Conservation (phyloP, 2,888 invertebrate genomes). For the Chrysolina oricalcia region DNA sequence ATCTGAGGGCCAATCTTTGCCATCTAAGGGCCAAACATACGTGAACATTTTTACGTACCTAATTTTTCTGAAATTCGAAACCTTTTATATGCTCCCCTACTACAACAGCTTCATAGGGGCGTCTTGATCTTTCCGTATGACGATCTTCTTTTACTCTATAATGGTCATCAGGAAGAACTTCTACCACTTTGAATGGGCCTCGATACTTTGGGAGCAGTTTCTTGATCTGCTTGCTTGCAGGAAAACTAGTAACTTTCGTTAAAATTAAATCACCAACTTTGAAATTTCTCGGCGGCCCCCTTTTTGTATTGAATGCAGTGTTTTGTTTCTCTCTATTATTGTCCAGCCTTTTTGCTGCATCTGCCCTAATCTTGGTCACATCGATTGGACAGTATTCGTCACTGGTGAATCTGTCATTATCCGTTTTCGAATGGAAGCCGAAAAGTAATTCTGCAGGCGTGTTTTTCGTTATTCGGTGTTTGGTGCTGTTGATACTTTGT, state of each 20-base stretch:
- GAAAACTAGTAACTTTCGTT: slow-evolving; percentile 42
- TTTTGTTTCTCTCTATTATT: slow-evolving; percentile 34
- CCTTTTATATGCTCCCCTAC: background rate
- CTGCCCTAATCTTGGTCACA: slow-evolving; percentile 39
- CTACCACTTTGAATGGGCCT: slow-evolving; percentile 35
- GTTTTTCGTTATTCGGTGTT: slow-evolving; percentile 45
- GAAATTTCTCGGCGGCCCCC: slow-evolving; percentile 24
- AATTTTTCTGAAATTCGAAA: background rate
- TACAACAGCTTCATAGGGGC: slow-evolving; percentile 21
- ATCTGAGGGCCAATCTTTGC: background rate
- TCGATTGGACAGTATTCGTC: slow-evolving; percentile 38
- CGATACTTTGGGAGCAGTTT: slow-evolving; percentile 42
- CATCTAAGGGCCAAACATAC: background rate
- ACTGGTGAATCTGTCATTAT: slow-evolving; percentile 31
- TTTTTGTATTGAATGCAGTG: slow-evolving; percentile 36
- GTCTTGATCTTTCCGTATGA: slow-evolving; percentile 19
- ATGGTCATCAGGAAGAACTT: slow-evolving; percentile 42
- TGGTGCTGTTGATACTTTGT: slow-evolving; percentile 50
- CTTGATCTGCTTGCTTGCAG: slow-evolving; percentile 41
- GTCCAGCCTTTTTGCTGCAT: slow-evolving; percentile 34
- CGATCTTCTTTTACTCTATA: slow-evolving; percentile 45
- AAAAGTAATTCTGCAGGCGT: slow-evolving; percentile 39
- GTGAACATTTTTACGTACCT: background rate
- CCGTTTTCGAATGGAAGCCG: slow-evolving; percentile 35
- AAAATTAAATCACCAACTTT: slow-evolving; percentile 40